A percentile compares a stretch with the other conserved stretches of the same genome.
Conservation (phyloP, 2,113 vertebrate genomes). For the Smithornis capensis region DNA sequence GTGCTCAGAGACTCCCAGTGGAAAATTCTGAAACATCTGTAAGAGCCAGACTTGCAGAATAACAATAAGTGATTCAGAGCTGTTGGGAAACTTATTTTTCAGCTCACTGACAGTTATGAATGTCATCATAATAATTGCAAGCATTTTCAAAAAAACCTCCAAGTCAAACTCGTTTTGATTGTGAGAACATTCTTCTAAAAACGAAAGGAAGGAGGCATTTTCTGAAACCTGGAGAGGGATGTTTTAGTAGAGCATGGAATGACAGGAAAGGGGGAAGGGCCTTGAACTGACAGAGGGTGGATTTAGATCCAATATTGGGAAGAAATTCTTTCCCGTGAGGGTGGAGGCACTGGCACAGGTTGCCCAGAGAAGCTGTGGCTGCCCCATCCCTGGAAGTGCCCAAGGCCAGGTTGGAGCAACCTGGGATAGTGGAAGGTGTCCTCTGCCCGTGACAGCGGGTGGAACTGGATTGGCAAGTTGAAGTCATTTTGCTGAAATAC, state of each 20-base stretch:
- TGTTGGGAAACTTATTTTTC: background rate
- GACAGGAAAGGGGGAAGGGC: background rate
- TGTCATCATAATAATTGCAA: background rate
- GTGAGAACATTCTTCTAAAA: background rate
- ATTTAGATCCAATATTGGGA: background rate
- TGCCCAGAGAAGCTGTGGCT: background rate
- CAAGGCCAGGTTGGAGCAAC: background rate
- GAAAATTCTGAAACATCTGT: slow-evolving; percentile 11
- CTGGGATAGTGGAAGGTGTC: background rate
- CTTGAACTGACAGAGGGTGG: background rate
- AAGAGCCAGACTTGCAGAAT: background rate
- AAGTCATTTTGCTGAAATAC: background rate
- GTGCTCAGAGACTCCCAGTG: background rate
- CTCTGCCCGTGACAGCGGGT: background rate
- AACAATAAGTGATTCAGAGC: background rate
- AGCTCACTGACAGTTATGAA: background rate
- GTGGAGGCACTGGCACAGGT: background rate
- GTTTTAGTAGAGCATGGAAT: background rate
- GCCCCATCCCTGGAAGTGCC: background rate
- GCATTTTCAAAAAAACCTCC: background rate
- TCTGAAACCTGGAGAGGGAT: background rate
- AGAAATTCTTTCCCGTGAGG: background rate
- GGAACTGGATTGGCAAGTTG: background rate
- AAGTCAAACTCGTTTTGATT: background rate
- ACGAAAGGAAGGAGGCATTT: background rate